Percentiles rank a stretch among this genome's conserved stretches.
Evolutionary conservation across 2,797 vertebrate genomes (phyloP).

Genomic region (Acanthopagrus latus): DNA sequence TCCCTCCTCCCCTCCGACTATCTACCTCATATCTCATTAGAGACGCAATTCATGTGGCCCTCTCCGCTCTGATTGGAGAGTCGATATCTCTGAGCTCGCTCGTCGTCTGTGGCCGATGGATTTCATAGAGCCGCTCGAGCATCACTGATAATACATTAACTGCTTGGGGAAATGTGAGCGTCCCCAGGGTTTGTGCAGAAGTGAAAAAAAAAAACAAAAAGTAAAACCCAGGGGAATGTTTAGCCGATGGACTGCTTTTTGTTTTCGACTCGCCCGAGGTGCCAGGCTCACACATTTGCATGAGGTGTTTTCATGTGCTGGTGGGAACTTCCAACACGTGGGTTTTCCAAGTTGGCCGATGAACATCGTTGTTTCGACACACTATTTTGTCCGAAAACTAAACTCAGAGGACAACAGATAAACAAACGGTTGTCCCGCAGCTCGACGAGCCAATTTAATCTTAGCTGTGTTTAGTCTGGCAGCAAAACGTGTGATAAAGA

Average conservation of each 20-base stretch:
- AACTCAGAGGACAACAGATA: constrained; percentile 44
- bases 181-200: constrained; percentile 32
- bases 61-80: constrained; percentile 55
- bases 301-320: constrained; percentile 17
- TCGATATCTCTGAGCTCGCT: constrained; percentile 45
- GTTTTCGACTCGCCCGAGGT: neutral
- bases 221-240: constrained; percentile 2
- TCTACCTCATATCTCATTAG: constrained; percentile 68
- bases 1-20: constrained; percentile 40
- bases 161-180: constrained; percentile 29
- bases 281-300: constrained; percentile 40
- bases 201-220: neutral
- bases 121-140: constrained; percentile 60
- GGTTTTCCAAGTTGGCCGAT: constrained; percentile 46
- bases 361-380: constrained; percentile 29
- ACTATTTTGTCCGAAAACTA: constrained; percentile 9
- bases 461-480: constrained; percentile 18
- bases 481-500: constrained; percentile 20
- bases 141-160: constrained; percentile 33
- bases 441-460: constrained; percentile 31
- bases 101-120: constrained; percentile 62
- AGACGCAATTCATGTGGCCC: constrained; percentile 44
- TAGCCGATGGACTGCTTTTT: neutral
- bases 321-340: constrained; percentile 37
- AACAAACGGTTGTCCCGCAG: constrained; percentile 37